phyloP scores from a whole-genome alignment of 2,888 invertebrate genomes.

The Dryocosmus kuriphilus region DNA sequence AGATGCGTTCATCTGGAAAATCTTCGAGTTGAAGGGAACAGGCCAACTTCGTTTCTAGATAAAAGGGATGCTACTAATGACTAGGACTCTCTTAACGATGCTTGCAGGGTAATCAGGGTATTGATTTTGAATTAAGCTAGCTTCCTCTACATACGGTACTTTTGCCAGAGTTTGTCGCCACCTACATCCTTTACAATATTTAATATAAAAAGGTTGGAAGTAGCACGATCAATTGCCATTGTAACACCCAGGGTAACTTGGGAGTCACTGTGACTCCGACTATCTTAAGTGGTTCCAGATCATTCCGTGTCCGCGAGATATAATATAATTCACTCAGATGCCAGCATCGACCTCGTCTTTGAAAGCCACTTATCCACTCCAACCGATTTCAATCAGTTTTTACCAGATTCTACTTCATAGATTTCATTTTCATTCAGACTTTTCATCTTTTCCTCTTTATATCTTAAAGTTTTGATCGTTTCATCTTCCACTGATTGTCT shows the following conservation, averaged over 20 bases:
- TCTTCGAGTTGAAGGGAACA: not conserved
- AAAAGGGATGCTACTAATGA: not conserved
- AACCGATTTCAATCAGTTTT: constrained; percentile 24
- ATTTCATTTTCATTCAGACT: not conserved
- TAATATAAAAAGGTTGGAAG: constrained; percentile 48
- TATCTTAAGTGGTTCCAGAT: constrained; percentile 46
- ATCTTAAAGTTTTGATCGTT: not conserved
- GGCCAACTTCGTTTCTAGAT: not conserved
- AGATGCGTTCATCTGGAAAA: not conserved
- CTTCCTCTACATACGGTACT: not conserved
- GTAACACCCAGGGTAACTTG: constrained; percentile 31
- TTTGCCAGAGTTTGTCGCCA: not conserved
- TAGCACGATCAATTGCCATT: constrained; percentile 57
- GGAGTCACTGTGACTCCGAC: constrained; percentile 38
- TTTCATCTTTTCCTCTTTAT: not conserved
- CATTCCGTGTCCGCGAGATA: not conserved
- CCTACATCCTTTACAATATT: not conserved
- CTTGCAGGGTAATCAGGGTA: constrained; percentile 37
- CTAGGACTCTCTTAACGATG: not conserved
- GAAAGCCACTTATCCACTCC: constrained; percentile 22
- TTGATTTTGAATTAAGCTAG: constrained; percentile 41
- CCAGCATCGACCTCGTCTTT: constrained; percentile 17
- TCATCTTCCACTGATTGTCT: not conserved
- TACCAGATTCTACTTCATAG: not conserved
- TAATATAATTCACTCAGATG: not conserved